A percentile compares a stretch with the other conserved stretches of the same genome.
Evolutionary conservation across 2,797 vertebrate species (phyloP).

Genomic region (Lacerta bilineata): DNA sequence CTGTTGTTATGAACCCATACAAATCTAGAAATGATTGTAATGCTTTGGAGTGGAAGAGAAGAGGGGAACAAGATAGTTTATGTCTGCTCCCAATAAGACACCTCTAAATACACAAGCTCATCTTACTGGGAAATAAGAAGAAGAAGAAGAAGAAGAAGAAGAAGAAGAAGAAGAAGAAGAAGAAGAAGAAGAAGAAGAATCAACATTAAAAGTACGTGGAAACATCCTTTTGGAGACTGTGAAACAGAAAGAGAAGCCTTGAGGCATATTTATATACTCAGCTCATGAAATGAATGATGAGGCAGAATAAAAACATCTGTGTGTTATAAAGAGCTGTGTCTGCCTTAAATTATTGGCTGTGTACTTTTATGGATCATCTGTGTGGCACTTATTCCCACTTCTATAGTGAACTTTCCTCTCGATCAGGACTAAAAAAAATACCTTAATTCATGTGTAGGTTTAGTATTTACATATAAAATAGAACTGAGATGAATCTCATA

Average conservation of each 20-base stretch:
- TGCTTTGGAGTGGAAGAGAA: too few relatives aligned
- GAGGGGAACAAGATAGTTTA: constrained; percentile 36
- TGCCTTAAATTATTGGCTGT: constrained; percentile 43
- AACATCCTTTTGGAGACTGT: not conserved
- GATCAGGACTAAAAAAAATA: constrained; percentile 3
- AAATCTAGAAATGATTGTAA: not conserved
- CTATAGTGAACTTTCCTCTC: constrained; percentile 44
- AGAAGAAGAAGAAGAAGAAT: too few relatives aligned
- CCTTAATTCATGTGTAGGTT: not conserved
- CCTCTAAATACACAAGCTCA: constrained; percentile 30
- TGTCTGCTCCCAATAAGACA: constrained; percentile 9
- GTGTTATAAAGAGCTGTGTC: constrained; percentile 44
- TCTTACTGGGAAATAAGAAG: constrained; percentile 27
- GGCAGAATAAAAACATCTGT: constrained; percentile 51
- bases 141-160: too few relatives aligned
- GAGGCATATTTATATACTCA: constrained; percentile 35
- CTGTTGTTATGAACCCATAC: not conserved
- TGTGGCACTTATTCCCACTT: constrained; percentile 32
- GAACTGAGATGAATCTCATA: not conserved
- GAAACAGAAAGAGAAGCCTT: constrained; percentile 25
- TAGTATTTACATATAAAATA: not conserved
- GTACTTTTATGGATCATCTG: constrained; percentile 19
- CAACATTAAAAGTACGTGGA: too few relatives aligned
- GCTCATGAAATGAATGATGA: constrained; percentile 18
- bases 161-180: too few relatives aligned